Evolutionary conservation across 2,113 vertebrate species (phyloP), one percentile per base, ranked within the genome.

Genomic region (Micronisus gabar): DNA sequence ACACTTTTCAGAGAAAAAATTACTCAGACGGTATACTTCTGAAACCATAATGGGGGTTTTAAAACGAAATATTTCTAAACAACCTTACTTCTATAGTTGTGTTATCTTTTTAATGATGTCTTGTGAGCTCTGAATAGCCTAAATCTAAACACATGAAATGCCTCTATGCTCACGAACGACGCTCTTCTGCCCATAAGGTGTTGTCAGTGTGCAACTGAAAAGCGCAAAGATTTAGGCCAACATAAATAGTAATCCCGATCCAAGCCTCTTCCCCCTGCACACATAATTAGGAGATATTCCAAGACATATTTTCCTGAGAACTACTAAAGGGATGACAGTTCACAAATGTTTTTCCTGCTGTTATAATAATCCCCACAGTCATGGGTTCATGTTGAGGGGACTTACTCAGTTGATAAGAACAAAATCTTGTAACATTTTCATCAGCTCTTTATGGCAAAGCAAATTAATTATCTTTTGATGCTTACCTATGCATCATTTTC

Each of bases 251-350:
- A 92, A 91, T 81, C 65, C 70, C 7, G 41, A 91, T 93, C 84
- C 91, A 91, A 95, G 61, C 80, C 78, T 87, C 81, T 70, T 85
- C 70, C 93, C 61, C 53, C 45, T 34, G 66, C 85, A 93, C 81
- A 90, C 68, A 87, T 86, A 81, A 95, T 95, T 88, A 91, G 83
- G 90, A 97, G 63, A 75, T 73, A 96, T 79, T 95, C 93, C 88
- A 68, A 94, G 86, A 87, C 38, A 58, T 65, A 63, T 93, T 95
- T 93, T 83, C 61, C 65, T 61, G 80, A 75, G 62, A 74, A 68
- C 43, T 79, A 85, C 52, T 61, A 93, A 93, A 92, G 30, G 75
- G 73, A 93, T 81, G 83, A 88, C 59, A 87, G 81, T 71, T 95
- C 91, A 93, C 89, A 95, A 92, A 93, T 89, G 88, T 92, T 95